Evolutionary conservation across 2,888 invertebrate species (phyloP).

Genomic region (Conchocele bisecta): DNA sequence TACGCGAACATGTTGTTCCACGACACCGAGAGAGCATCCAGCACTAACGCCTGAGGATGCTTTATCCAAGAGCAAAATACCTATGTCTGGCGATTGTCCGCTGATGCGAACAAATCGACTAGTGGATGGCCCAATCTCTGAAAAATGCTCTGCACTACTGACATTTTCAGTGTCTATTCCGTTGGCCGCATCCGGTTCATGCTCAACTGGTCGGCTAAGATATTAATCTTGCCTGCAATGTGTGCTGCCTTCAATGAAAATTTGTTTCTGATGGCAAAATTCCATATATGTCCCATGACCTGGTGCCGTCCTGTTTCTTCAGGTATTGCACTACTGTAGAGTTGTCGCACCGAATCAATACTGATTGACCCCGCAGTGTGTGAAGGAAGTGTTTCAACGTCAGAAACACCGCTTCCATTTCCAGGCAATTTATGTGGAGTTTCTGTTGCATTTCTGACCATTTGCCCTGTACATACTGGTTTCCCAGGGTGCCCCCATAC

Average conservation of each 20-base stretch:
- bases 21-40: conserved; percentile 23
- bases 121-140: conserved; percentile 8
- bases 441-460: conserved; percentile 19
- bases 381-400: conserved; percentile 20
- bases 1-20: conserved; percentile 41
- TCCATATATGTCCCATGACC: conserved; percentile 30
- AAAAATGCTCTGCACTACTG: conserved; percentile 13
- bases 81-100: conserved; percentile 14
- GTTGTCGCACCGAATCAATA: conserved; percentile 45
- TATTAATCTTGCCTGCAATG: conserved; percentile 29
- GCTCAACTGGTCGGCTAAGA: conserved; percentile 29
- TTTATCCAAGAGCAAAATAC: conserved; percentile 23
- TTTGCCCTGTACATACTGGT: conserved; percentile 22
- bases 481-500: conserved; percentile 34
- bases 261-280: conserved; percentile 25
- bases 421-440: conserved; percentile 46
- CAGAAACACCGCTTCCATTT: conserved; percentile 45
- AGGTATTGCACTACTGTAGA: conserved; percentile 43
- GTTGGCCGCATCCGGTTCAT: conserved; percentile 10
- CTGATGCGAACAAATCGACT: conserved; percentile 26
- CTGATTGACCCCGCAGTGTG: conserved; percentile 13
- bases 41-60: conserved; percentile 11
- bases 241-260: conserved; percentile 32
- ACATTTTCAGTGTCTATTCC: conserved; percentile 32
- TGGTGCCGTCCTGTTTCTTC: conserved; percentile 51